These are phyloP conservation scores for Cerastoderma edule DNA, from an alignment of 2,888 invertebrate species.

Conservation along the genomic window DNA sequence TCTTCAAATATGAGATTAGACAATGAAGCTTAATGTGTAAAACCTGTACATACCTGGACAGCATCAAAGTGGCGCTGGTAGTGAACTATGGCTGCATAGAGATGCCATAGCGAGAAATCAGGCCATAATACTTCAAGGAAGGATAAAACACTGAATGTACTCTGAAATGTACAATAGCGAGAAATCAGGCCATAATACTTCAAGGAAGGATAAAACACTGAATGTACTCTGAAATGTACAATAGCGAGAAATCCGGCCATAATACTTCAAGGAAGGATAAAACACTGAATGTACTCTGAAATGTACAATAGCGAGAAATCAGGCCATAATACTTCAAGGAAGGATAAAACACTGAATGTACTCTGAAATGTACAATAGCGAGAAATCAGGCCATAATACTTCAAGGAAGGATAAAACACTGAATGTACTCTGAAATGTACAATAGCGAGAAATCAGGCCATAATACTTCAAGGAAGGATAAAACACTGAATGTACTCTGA, in stretches of 20 bases:
- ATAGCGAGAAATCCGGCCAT: background rate
- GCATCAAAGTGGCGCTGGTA: conserved; percentile 88
- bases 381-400: too few relatives aligned
- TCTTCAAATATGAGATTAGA: too few relatives aligned
- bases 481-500: too few relatives aligned
- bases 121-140: conserved; percentile 98
- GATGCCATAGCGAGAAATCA: conserved; percentile 96
- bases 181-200: background rate
- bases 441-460: too few relatives aligned
- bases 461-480: too few relatives aligned
- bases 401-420: too few relatives aligned
- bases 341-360: too few relatives aligned
- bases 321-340: too few relatives aligned
- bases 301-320: too few relatives aligned
- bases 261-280: background rate
- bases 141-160: conserved; percentile 91
- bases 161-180: conserved; percentile 85
- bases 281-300: too few relatives aligned
- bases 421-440: too few relatives aligned
- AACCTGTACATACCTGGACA: conserved; percentile 71
- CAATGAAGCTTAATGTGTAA: background rate
- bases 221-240: background rate
- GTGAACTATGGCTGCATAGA: conserved; percentile 92
- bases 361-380: too few relatives aligned
- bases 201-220: background rate